These are phyloP conservation scores for Nomada goodeniana DNA, from an alignment of 2,888 invertebrate genomes.

Conservation along the genomic window DNA sequence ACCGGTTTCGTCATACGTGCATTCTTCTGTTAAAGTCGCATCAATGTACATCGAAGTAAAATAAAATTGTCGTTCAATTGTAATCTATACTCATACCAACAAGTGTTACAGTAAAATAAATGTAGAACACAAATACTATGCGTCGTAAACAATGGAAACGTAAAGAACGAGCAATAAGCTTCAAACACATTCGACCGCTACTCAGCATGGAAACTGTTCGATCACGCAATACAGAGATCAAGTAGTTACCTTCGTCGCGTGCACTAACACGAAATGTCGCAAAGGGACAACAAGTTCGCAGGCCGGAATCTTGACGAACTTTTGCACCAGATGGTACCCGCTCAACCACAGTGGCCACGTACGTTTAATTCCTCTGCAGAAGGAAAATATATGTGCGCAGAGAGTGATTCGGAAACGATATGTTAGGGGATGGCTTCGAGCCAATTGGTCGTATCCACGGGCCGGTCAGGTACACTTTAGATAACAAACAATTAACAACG, in stretches of 20 bases:
- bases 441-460: background rate
- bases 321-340: background rate
- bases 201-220: too few relatives aligned
- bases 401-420: slow-evolving; percentile 5
- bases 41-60: too few relatives aligned
- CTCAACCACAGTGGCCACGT: background rate
- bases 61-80: too few relatives aligned
- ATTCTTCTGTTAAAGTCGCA: too few relatives aligned
- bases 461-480: background rate
- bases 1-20: too few relatives aligned
- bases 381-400: background rate
- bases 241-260: background rate
- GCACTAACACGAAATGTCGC: too few relatives aligned
- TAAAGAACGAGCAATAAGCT: too few relatives aligned
- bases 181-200: too few relatives aligned
- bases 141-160: too few relatives aligned
- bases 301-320: background rate
- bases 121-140: too few relatives aligned
- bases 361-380: slow-evolving; percentile 1
- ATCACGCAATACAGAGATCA: background rate
- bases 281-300: background rate
- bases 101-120: too few relatives aligned
- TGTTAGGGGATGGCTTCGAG: background rate
- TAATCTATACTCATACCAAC: too few relatives aligned
- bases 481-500: slow-evolving; percentile 11